Percentiles rank a stretch among this genome's conserved stretches.
Conservation (phyloP, 2,797 vertebrate species). For the Pseudopleuronectes americanus region DNA sequence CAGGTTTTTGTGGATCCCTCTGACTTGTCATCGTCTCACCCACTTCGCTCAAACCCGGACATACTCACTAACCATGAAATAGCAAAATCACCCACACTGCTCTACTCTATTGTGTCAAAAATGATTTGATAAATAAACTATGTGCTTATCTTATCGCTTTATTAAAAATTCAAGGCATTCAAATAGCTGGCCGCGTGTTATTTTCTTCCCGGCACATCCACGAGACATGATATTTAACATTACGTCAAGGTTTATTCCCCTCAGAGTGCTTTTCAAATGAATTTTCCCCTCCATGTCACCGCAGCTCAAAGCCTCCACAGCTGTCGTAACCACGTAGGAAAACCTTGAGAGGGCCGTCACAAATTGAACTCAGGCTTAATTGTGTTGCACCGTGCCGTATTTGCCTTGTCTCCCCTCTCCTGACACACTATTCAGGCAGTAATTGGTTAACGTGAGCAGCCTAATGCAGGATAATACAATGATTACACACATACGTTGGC, state of each 20-base stretch:
- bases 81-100: constrained; percentile 20
- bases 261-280: constrained; percentile 78
- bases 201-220: constrained; percentile 62
- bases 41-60: background rate
- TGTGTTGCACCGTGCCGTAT: constrained; percentile 65
- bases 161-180: constrained; percentile 65
- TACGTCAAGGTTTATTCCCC: constrained; percentile 74
- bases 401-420: constrained; percentile 65
- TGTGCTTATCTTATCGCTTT: constrained; percentile 55
- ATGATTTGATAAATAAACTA: constrained; percentile 68
- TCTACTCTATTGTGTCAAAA: constrained; percentile 25
- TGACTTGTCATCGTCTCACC: background rate
- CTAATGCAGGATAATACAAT: constrained; percentile 72
- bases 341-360: constrained; percentile 66
- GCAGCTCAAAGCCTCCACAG: constrained; percentile 63
- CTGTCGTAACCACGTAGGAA: constrained; percentile 72
- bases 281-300: constrained; percentile 82
- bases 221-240: constrained; percentile 72
- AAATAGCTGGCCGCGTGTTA: constrained; percentile 49
- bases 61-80: constrained; percentile 31
- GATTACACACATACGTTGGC: constrained; percentile 66
- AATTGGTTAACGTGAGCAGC: constrained; percentile 74
- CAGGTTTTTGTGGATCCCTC: constrained; percentile 2
- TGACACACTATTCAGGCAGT: constrained; percentile 64
- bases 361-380: constrained; percentile 79